phyloP scores from a whole-genome alignment of 2,113 vertebrate species.

The Paralichthys olivaceus region DNA sequence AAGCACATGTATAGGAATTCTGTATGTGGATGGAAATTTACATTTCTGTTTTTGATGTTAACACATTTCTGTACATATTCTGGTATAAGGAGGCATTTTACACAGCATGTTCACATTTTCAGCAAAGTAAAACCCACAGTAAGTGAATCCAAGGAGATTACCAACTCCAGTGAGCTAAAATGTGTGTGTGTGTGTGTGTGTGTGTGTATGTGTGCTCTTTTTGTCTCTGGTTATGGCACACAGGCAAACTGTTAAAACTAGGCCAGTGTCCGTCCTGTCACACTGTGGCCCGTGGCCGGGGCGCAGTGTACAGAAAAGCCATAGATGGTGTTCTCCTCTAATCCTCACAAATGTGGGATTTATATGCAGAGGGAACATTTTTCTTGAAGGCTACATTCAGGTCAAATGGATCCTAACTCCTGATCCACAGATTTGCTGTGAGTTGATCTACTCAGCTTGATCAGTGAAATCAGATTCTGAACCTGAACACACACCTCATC shows the following conservation, averaged over 20 bases:
- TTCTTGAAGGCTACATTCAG: not conserved
- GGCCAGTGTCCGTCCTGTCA: not conserved
- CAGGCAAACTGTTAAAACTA: not conserved
- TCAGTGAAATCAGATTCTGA: not conserved
- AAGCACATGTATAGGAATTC: not conserved
- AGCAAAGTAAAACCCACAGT: too few species aligned
- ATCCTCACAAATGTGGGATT: not conserved
- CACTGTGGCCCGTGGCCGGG: not conserved
- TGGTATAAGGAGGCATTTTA: too few species aligned
- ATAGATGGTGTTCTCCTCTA: not conserved
- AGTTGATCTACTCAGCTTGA: not conserved
- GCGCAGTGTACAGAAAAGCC: not conserved
- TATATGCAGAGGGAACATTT: not conserved
- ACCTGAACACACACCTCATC: not conserved
- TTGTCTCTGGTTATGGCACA: too few species aligned
- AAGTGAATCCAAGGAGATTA: too few species aligned
- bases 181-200: too few species aligned
- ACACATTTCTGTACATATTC: too few species aligned
- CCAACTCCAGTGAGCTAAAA: too few species aligned
- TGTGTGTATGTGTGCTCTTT: too few species aligned
- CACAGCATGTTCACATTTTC: too few species aligned
- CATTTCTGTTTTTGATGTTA: too few species aligned
- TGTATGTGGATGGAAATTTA: not conserved
- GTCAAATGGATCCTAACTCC: not conserved
- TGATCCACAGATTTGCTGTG: not conserved